Conservation (phyloP, 2,888 invertebrate genomes). For the Furcula furcula region DNA sequence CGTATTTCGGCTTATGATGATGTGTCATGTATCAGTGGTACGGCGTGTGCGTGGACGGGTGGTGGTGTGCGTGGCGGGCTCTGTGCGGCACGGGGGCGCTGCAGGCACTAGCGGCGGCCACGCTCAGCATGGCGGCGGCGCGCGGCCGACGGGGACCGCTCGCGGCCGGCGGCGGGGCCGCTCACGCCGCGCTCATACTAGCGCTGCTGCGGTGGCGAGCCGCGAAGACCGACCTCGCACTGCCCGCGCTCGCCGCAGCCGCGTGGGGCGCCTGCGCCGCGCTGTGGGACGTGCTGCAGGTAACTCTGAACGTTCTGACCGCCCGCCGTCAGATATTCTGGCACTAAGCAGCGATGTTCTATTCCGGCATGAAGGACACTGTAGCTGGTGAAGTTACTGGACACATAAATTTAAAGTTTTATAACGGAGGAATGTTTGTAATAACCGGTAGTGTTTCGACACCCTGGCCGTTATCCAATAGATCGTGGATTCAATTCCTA, state of each 20-base stretch:
- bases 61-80: constrained; percentile 87
- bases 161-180: constrained; percentile 90
- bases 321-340: no score
- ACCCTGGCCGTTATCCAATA: no score
- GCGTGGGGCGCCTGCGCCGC: constrained; percentile 94
- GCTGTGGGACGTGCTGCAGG: constrained; percentile 89
- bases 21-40: constrained; percentile 86
- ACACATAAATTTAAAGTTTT: no score
- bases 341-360: no score
- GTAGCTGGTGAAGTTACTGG: no score
- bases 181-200: constrained; percentile 89
- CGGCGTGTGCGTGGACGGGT: constrained; percentile 90
- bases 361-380: no score
- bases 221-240: constrained; percentile 89
- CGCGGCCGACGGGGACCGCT: constrained; percentile 87
- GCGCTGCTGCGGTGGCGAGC: constrained; percentile 91
- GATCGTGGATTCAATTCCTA: no score
- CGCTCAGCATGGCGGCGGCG: constrained; percentile 89
- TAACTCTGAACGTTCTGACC: no score
- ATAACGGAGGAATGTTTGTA: no score
- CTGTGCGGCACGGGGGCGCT: constrained; percentile 88
- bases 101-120: constrained; percentile 89
- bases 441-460: no score
- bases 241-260: constrained; percentile 91
- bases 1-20: no score